Percentiles rank a stretch among this genome's conserved stretches.
Evolutionary conservation across 1,140 invertebrate species (phyloP).

Genomic region (Dinoponera quadriceps): DNA sequence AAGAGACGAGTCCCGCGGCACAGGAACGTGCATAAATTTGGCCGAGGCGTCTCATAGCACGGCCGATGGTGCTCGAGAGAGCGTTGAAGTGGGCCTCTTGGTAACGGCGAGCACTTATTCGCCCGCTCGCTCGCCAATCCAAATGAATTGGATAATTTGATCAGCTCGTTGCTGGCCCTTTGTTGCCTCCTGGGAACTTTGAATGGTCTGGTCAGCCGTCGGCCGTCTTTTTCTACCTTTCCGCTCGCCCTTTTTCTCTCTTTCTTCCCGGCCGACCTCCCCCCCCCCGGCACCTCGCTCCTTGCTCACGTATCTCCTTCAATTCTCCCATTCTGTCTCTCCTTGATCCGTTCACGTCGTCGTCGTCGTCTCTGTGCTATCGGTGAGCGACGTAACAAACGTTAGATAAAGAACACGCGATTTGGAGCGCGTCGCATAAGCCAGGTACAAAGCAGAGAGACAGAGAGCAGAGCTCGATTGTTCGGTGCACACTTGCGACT

Average conservation of each 20-base stretch:
- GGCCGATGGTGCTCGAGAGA: slow-evolving; percentile 70
- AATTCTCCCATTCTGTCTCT: slow-evolving; percentile 65
- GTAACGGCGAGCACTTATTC: slow-evolving; percentile 80
- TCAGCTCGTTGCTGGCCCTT: slow-evolving; percentile 86
- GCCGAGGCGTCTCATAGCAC: slow-evolving; percentile 75
- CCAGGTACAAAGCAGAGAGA: not conserved
- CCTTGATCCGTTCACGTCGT: slow-evolving; percentile 53
- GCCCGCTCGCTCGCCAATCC: slow-evolving; percentile 84
- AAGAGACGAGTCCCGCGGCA: slow-evolving; percentile 27
- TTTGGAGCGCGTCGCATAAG: slow-evolving; percentile 6
- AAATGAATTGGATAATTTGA: slow-evolving; percentile 86
- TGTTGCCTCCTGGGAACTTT: slow-evolving; percentile 86
- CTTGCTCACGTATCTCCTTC: slow-evolving; percentile 61
- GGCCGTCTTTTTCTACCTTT: slow-evolving; percentile 71
- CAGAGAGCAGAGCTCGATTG: not conserved
- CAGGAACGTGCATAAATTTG: slow-evolving; percentile 80
- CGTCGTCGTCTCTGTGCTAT: slow-evolving; percentile 65
- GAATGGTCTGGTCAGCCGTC: slow-evolving; percentile 83
- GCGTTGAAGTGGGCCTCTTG: slow-evolving; percentile 73
- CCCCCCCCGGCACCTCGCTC: slow-evolving; percentile 16
- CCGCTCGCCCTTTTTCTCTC: slow-evolving; percentile 65
- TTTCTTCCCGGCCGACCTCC: slow-evolving; percentile 31
- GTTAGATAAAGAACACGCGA: slow-evolving; percentile 63
- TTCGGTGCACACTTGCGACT: no score
- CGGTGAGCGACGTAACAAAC: slow-evolving; percentile 64